Conservation (phyloP, 2,888 invertebrate species). For the Gibbula magus region DNA sequence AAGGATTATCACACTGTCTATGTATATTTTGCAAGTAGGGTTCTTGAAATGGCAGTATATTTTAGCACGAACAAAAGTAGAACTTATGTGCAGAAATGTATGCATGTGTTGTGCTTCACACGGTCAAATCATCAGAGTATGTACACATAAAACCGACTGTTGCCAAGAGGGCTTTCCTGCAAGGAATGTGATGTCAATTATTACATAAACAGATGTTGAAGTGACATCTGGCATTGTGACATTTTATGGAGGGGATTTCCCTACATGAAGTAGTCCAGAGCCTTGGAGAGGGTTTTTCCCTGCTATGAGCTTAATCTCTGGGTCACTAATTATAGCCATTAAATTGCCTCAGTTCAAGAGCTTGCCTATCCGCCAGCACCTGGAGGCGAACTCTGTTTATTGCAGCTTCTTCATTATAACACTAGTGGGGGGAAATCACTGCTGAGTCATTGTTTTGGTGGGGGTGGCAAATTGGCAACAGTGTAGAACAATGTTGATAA, state of each 20-base stretch:
- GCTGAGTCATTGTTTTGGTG: constrained; percentile 15
- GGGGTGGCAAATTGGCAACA: constrained; percentile 15
- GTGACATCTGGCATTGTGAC: constrained; percentile 7
- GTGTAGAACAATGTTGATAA: constrained; percentile 11
- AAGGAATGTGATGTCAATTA: not conserved
- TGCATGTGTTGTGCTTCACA: too few species aligned
- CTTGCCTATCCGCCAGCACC: not conserved
- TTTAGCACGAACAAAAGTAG: too few species aligned
- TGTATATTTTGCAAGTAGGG: too few species aligned
- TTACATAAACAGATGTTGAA: constrained; percentile 12
- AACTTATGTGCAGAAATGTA: too few species aligned
- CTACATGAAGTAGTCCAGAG: constrained; percentile 1
- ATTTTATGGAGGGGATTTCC: constrained; percentile 9
- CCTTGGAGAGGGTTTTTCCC: constrained; percentile 14
- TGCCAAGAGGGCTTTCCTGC: too few species aligned
- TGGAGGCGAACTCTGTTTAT: constrained; percentile 2
- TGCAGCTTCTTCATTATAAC: constrained; percentile 8
- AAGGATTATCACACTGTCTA: too few species aligned
- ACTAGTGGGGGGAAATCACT: not conserved
- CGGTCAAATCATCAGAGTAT: too few species aligned
- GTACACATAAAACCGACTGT: too few species aligned
- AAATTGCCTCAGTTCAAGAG: not conserved
- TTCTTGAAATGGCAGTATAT: too few species aligned
- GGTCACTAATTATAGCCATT: constrained; percentile 23
- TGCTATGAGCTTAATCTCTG: constrained; percentile 7